phyloP scores from a whole-genome alignment of 2,113 vertebrate species.

The Seriola quinqueradiata region DNA sequence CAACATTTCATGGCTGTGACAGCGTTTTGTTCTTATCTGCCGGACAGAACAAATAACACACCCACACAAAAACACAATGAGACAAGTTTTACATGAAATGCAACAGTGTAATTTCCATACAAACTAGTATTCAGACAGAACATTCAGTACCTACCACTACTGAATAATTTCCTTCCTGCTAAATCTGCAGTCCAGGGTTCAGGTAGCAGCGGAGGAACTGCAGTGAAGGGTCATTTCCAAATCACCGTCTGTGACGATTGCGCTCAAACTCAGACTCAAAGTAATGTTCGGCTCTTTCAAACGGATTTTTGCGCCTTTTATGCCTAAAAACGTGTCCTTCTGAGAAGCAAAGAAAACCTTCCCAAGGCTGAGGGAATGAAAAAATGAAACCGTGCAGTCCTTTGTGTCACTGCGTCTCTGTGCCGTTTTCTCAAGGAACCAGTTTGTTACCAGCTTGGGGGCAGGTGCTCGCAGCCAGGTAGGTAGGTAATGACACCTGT shows the following conservation, averaged over 20 bases:
- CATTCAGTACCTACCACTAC: background rate
- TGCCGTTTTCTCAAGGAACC: conserved; percentile 45
- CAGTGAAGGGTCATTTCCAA: conserved; percentile 11
- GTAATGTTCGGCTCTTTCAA: background rate
- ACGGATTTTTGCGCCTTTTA: background rate
- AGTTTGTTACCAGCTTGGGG: conserved; percentile 60
- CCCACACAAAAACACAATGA: background rate
- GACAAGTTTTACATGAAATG: too few species aligned
- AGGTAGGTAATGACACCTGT: conserved; percentile 56
- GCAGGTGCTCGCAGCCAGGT: conserved; percentile 52
- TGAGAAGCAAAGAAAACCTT: background rate
- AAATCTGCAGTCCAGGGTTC: background rate
- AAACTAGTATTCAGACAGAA: background rate
- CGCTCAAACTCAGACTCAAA: background rate
- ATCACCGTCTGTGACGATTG: background rate
- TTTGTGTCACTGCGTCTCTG: background rate
- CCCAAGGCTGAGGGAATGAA: background rate
- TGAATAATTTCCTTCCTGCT: background rate
- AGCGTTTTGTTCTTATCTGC: background rate
- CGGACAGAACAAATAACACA: background rate
- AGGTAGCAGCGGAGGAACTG: background rate
- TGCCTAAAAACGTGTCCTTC: background rate
- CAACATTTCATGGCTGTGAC: background rate
- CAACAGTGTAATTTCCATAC: background rate
- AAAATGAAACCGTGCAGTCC: conserved; percentile 7